phyloP scores from a whole-genome alignment of 2,888 invertebrate species.

The Epistrophe eligans region DNA sequence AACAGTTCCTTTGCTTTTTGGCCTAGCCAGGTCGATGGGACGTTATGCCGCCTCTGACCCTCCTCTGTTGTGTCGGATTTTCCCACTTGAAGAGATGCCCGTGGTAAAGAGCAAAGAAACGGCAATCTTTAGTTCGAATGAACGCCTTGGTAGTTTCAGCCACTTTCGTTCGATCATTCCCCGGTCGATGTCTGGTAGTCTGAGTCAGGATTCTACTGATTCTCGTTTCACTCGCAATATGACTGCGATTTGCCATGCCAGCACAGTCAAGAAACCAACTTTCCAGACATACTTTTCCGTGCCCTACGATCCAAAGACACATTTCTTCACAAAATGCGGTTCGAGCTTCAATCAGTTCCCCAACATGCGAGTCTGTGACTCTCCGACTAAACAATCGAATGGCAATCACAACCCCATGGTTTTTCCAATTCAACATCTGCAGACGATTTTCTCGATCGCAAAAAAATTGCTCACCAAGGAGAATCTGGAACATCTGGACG shows the following conservation, averaged over 20 bases:
- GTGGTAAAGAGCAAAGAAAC: constrained; percentile 79
- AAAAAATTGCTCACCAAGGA: constrained; percentile 95
- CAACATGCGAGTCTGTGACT: constrained; percentile 91
- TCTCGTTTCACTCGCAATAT: constrained; percentile 78
- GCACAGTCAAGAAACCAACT: constrained; percentile 78
- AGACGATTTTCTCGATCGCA: constrained; percentile 91
- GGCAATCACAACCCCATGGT: constrained; percentile 84
- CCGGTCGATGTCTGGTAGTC: constrained; percentile 93
- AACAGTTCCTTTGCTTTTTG: constrained; percentile 93
- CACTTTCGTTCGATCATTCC: constrained; percentile 95
- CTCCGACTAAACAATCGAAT: constrained; percentile 87
- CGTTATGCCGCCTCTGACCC: constrained; percentile 91
- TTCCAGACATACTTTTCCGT: constrained; percentile 87
- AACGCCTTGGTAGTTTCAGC: constrained; percentile 88
- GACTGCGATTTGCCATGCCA: constrained; percentile 66
- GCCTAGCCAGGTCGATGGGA: constrained; percentile 95
- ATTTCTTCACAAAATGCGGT: constrained; percentile 96
- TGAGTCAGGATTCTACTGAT: constrained; percentile 88
- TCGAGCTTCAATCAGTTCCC: constrained; percentile 96
- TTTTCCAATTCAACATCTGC: constrained; percentile 88
- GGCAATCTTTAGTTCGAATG: constrained; percentile 84
- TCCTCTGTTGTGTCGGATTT: constrained; percentile 92
- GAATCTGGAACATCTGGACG: constrained; percentile 91
- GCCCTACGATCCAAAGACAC: constrained; percentile 91
- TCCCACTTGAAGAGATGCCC: constrained; percentile 90